Evolutionary conservation across 2,888 invertebrate species (phyloP), one percentile per base, ranked within the genome.

Genomic region (Phasia obesa): DNA sequence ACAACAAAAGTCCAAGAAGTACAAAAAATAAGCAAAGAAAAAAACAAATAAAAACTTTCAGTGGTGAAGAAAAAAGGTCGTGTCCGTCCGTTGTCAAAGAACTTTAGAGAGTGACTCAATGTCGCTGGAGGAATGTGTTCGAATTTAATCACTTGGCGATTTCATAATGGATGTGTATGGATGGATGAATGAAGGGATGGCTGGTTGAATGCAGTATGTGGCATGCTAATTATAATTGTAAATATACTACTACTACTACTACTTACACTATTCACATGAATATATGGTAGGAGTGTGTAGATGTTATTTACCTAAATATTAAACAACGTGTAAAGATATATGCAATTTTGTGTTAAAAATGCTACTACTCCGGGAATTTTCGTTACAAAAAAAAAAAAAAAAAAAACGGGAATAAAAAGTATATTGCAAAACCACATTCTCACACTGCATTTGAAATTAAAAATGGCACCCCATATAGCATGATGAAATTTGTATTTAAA

Each of bases 381-480:
- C 42, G 27, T 31, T 42, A 13, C 6, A 44, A 31, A 27, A 64
- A 64, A 71, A 38, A 15, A n/a, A 44, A 27, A 38, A 53, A 51
- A 62, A 25, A 51, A 17, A 15, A 47, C n/a, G n/a, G n/a, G n/a
- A n/a, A n/a, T n/a, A n/a, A n/a, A n/a, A n/a, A n/a, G n/a, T 47
- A 35, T 44, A 27, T 44, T 57, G 15, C 35, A 59, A 75, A 51
- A 67, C 60, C 69, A 70, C 69, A 70, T 79, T 83, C 83, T 83
- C 83, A 83, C 79, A 83, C 75, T 71, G 69, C 71, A 38, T 75
- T 71, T 60, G 13, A 71, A 79, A 64, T 79, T 76, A 79, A 83
- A 83, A 83, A 83, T 83, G 83, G 83, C 83, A 79, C 79, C 74
- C 83, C 83, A 62, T 65, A 23, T 83, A 67, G 75, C 79, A 70